Evolutionary conservation across 2,888 invertebrate species (phyloP), one percentile per base, ranked within the genome.

Genomic region (Adelphocoris suturalis): DNA sequence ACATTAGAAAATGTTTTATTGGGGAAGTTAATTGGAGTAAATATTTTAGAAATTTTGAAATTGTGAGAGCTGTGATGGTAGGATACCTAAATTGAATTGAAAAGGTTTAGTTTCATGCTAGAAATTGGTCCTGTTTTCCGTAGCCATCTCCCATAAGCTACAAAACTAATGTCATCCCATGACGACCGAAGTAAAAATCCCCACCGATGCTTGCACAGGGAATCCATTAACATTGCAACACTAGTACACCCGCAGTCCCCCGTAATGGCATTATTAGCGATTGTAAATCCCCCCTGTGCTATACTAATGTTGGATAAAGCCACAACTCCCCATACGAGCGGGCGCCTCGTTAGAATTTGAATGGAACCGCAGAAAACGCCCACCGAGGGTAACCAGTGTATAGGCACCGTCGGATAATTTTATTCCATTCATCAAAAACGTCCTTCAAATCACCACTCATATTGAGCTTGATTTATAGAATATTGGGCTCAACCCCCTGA

Each of bases 401-500:
- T 52, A n/a, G 47, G 23, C 52, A 47, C 82, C 27, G 47, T 47
- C 52, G 52, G 82, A 82, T 82, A 82, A 82, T 75, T 86, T 86
- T 86, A 86, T 86, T 75, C 86, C 75, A 86, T 86, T 86, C 86
- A 86, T 86, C 86, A 86, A 75, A 48, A 61, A 37, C 75, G 27
- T 86, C 75, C 47, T 47, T 46, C 75, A 75, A 75, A 86, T 86
- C 86, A 68, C 75, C 37, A 75, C 75, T 75, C 75, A 86, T 86
- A 86, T 86, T 86, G 86, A 75, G 47, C 86, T 47, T 86, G 86
- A 86, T 86, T 86, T 86, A 86, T 86, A 68, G 86, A 86, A 86
- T n/a, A n/a, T 75, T 86, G 37, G 48, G 48, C 19, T 46, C 85
- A 27, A 46, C 85, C 61, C 85, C 48, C 23, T 61, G 85, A 37